Conservation (phyloP, 1,140 invertebrate species). For the Neotoxoptera formosana region DNA sequence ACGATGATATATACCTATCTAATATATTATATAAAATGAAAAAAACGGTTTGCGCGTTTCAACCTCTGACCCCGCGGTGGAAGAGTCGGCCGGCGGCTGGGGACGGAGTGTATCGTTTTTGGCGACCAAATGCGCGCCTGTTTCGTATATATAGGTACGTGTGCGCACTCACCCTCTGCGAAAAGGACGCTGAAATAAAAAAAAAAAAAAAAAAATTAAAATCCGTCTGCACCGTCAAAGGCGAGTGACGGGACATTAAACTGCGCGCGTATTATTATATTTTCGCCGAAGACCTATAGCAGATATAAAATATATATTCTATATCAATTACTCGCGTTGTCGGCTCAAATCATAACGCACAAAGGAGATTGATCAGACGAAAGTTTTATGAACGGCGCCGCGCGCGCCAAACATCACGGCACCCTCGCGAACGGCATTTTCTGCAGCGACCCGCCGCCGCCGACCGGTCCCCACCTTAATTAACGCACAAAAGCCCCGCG, state of each 20-base stretch:
- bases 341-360: slow-evolving; percentile 54
- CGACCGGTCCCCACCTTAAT: slow-evolving; percentile 39
- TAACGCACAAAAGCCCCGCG: slow-evolving; percentile 47
- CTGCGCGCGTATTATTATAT: neutral
- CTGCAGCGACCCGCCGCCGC: neutral
- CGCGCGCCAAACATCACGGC: neutral
- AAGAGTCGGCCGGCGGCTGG: no score
- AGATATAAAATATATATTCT: neutral
- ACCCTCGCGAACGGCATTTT: neutral
- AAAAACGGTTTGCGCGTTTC: neutral
- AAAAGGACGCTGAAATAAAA: neutral
- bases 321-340: slow-evolving; percentile 46
- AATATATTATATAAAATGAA: neutral
- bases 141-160: no score
- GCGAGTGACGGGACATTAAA: neutral
- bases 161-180: neutral
- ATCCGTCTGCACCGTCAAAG: neutral
- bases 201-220: neutral
- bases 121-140: neutral
- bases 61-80: neutral
- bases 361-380: slow-evolving; percentile 56
- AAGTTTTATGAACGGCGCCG: slow-evolving; percentile 25
- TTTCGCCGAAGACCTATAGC: neutral
- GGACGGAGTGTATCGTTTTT: neutral
- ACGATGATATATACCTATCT: no score